Base-by-base conservation (phyloP, 2,888 invertebrate genomes). In the Eudasyphora cyanicolor region DNA sequence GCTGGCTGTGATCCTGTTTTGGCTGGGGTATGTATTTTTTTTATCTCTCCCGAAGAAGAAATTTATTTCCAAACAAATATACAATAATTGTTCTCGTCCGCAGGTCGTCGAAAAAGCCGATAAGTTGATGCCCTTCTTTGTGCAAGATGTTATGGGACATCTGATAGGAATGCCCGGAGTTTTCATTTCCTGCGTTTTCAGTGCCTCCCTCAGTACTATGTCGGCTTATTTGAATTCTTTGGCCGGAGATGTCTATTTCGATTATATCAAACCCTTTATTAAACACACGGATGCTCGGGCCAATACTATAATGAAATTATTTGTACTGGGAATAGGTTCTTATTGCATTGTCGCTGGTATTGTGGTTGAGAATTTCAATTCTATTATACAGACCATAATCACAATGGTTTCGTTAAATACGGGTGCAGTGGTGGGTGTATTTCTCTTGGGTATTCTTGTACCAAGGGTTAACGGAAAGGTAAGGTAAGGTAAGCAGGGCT, bases 371-470 rank as follows among this genome's bases (percentile, higher is more conserved):
- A 89, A 92, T 75, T 91, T 94, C 17, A 93, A 92, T 35, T 93
- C 93, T 2, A 92, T 94, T 35, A 85, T 94, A 12, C 93, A 94
- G 90, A 90, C 93, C 2, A 89, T 92, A 5, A 87, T 92, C 4
- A 93, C 92, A 4, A 91, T 93, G 14, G 89, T 91, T 42, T 93
- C 93, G 6, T 90, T 93, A 17, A 91, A 92, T 24, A 92, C 94
- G 0, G 95, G 95, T 1, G 94, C 95, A 10, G 93, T 95, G 4
- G 93, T 95, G 80, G 95, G 95, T 1, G 93, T 95, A 0, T 95
- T 95, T 87, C 93, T 94, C 6, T 88, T 95, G 38, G 95, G 95
- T n/a, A 94, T 95, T 93, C 92, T 95, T 84, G 92, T 95, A 78
- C 95, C 96, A 0, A 95, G 94, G 91, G 92, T 93, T 2, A 94